phyloP scores from a whole-genome alignment of 2,888 invertebrate genomes.

The Nemurella pictetii region DNA sequence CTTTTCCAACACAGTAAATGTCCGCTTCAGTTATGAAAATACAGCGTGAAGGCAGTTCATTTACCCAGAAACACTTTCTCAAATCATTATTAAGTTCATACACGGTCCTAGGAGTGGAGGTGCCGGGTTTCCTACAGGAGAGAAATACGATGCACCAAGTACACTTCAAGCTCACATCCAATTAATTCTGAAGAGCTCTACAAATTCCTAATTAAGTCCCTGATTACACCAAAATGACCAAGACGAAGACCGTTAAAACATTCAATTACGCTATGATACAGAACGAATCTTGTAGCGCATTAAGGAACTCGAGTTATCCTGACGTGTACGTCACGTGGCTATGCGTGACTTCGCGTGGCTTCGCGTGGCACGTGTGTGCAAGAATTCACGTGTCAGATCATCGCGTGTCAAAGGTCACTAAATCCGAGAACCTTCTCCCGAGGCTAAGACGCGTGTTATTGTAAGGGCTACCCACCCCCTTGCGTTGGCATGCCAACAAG shows the following conservation, averaged over 20 bases:
- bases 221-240: background rate
- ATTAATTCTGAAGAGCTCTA: background rate
- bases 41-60: background rate
- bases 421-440: background rate
- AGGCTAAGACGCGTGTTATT: background rate
- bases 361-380: background rate
- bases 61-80: no score
- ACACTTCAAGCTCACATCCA: background rate
- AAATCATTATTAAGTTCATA: no score
- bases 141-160: background rate
- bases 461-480: background rate
- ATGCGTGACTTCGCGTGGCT: background rate
- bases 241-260: background rate
- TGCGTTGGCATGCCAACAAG: background rate
- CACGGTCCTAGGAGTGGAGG: no score
- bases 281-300: background rate
- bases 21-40: background rate
- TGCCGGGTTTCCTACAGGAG: background rate
- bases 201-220: background rate
- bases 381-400: background rate
- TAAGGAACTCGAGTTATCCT: background rate
- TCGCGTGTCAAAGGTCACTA: conserved; percentile 20
- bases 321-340: background rate
- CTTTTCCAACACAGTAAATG: background rate
- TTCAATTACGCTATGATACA: background rate